Evolutionary conservation across 2,113 vertebrate genomes (phyloP), one percentile per base, ranked within the genome.

Genomic region (Butastur rufipennis): DNA sequence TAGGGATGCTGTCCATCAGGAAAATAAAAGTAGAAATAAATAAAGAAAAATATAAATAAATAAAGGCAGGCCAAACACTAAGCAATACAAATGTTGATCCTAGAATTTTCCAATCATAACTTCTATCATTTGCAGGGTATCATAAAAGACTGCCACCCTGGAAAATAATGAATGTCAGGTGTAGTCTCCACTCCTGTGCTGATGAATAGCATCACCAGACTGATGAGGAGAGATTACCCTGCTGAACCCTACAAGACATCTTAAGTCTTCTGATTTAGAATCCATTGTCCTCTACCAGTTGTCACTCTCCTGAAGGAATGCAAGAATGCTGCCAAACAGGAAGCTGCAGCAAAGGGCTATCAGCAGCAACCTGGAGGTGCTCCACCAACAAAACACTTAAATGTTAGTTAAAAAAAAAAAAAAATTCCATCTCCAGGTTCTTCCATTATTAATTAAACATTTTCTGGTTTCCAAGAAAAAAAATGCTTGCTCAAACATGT

Each of bases 181-280:
- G 58, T 34, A 92, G 47, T 59, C 82, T 92, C 91, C 77, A 73
- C 43, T 90, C 56, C 92, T 59, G 72, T 67, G 68, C 56, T 96
- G 77, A 93, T 56, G 70, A 82, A 53, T 71, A 81, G 72, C 79
- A 96, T 90, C 96, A 94, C 93, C 84, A 43, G 53, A 16, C 19
- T 62, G 96, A 97, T 93, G 95, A 97, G 84, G 86, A 95, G 88
- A 95, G 95, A 95, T 88, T 95, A 95, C 88, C 79, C 65, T 70
- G 86, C 87, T 96, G 94, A 95, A 96, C 68, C 90, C 90, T 91
- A 95, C 93, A 95, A 94, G 92, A 95, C 79, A 92, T 73, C 88
- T 85, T 93, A 95, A 97, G 94, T 90, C 81, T 90, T 91, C 82
- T 87, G 73, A 90, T 78, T 94, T 94, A 94, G 77, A 96, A 97